Conservation (phyloP, 2,113 vertebrate species). For the Empidonax traillii region DNA sequence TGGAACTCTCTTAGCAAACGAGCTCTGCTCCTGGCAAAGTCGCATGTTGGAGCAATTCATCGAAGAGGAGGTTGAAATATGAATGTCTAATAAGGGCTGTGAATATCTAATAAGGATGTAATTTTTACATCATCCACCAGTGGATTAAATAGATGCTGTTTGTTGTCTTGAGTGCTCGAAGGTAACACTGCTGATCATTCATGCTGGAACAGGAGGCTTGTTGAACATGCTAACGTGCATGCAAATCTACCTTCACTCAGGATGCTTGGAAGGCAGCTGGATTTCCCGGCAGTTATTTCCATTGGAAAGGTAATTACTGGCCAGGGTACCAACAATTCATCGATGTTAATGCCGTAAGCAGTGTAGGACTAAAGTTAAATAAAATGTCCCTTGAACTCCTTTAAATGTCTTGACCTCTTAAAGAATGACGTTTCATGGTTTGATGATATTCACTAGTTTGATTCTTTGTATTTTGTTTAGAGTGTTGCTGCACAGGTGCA, state of each 20-base stretch:
- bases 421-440: not conserved
- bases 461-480: not conserved
- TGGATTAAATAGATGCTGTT: not conserved
- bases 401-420: not conserved
- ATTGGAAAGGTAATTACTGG: not conserved
- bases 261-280: not conserved
- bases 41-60: not conserved
- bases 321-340: not conserved
- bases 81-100: not conserved
- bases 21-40: not conserved
- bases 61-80: not conserved
- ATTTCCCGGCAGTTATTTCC: not conserved
- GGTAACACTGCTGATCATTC: not conserved
- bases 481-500: not conserved
- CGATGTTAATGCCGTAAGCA: not conserved
- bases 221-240: accelerated
- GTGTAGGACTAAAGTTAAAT: not conserved
- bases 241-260: not conserved
- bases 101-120: not conserved
- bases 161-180: not conserved
- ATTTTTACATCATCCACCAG: not conserved
- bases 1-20: not conserved
- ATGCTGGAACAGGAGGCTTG: not conserved
- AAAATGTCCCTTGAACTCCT: not conserved
- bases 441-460: not conserved